Conservation (phyloP, 2,797 vertebrate species). For the Lagodon rhomboides region DNA sequence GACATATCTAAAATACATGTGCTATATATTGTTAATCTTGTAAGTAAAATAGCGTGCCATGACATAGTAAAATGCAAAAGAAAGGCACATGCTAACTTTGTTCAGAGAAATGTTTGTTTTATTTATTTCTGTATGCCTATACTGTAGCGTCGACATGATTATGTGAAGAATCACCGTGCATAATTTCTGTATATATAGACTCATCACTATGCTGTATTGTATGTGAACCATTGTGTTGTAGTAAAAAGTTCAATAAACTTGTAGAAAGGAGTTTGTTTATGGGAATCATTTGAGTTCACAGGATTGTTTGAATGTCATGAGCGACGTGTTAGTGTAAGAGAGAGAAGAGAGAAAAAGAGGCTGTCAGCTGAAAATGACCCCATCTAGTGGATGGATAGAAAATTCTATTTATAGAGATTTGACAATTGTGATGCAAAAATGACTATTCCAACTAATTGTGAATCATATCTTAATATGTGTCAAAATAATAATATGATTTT, state of each 20-base stretch:
- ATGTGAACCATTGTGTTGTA: slow-evolving; percentile 82
- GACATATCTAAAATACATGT: slow-evolving; percentile 77
- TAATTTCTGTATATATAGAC: slow-evolving; percentile 78
- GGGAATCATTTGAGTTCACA: slow-evolving; percentile 26
- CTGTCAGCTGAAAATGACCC: not conserved
- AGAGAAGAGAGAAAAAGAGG: not conserved
- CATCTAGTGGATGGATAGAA: slow-evolving; percentile 40
- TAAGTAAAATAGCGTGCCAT: slow-evolving; percentile 76
- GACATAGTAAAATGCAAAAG: slow-evolving; percentile 60
- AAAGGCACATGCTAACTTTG: slow-evolving; percentile 63
- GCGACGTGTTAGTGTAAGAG: not conserved
- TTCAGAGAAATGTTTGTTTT: slow-evolving; percentile 75
- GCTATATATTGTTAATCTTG: slow-evolving; percentile 83
- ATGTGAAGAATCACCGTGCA: slow-evolving; percentile 74
- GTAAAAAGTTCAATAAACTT: slow-evolving; percentile 82
- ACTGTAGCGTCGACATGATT: slow-evolving; percentile 75
- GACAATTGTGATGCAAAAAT: too few relatives aligned
- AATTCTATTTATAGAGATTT: not conserved
- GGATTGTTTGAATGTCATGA: not conserved
- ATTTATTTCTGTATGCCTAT: slow-evolving; percentile 77
- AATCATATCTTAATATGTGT: too few relatives aligned
- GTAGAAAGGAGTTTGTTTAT: slow-evolving; percentile 65
- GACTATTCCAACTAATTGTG: too few relatives aligned
- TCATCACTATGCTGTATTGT: slow-evolving; percentile 79
- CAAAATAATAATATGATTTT: too few relatives aligned